Percentiles rank a stretch among this genome's conserved stretches.
These are phyloP conservation scores for Sciurus carolinensis DNA, from an alignment of 2,797 vertebrate genomes.

Conservation along the genomic window DNA sequence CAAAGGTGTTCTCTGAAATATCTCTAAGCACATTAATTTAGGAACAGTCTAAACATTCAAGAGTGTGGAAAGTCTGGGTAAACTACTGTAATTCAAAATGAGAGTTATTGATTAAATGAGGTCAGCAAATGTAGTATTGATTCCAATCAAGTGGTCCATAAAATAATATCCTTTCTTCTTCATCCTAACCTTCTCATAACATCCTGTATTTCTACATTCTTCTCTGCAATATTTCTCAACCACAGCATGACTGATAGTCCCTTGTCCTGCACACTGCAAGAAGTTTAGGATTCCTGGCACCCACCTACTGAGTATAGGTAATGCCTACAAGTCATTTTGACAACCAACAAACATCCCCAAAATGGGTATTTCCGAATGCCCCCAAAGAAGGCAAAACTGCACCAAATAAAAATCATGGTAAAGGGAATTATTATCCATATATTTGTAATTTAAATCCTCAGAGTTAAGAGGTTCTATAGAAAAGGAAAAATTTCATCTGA, in stretches of 20 bases:
- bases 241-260: not conserved
- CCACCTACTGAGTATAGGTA: not conserved
- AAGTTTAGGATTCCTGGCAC: not conserved
- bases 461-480: not conserved
- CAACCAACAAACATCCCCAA: not conserved
- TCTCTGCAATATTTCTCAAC: not conserved
- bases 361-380: not conserved
- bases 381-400: not conserved
- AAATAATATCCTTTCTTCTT: too few relatives aligned
- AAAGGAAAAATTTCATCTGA: not conserved
- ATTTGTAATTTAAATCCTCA: not conserved
- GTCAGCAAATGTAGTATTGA: not conserved
- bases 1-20: not conserved
- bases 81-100: constrained; percentile 25
- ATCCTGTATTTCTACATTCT: not conserved
- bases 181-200: not conserved
- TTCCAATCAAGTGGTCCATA: not conserved
- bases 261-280: not conserved
- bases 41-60: not conserved
- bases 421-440: not conserved
- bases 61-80: not conserved
- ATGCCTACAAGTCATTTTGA: not conserved
- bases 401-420: not conserved
- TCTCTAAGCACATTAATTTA: not conserved
- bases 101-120: not conserved